Base-by-base conservation (phyloP, 2,797 vertebrate species). In the Chromis chromis region DNA sequence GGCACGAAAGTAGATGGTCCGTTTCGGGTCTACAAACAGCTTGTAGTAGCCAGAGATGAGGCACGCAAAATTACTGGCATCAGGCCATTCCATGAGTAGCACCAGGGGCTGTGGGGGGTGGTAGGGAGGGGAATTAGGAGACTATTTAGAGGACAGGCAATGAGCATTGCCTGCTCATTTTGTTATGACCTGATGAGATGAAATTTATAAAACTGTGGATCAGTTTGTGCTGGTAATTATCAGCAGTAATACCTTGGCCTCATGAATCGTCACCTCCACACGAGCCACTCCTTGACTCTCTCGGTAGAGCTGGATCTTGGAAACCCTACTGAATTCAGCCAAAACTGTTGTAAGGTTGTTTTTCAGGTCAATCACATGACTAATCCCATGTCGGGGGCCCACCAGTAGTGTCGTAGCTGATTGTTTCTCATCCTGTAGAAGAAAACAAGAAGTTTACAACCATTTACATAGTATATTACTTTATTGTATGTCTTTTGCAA, bases 281-380 rank as follows among this genome's bases (percentile, higher is more conserved):
- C 98, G 96, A 66, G 98, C 98, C 79, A 99, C 97, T 0, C 97
- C 96, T 84, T 98, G 97, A 86, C 97, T 98, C 90, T 99, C 98
- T 86, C 97, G 90, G 86, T 98, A 98, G 70, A 99, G 96, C 93
- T 99, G 98, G 89, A 99, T 95, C 92, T 98, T 99, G 90, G 96
- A 96, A 88, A 99, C 95, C 28, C 98, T 95, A 89, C 96, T 99
- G 93, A 99, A 99, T 92, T 99, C 98, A 0, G 97, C 94, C 88
- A 99, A 92, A 91, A 99, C 97, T 0, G 98, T 99, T 84, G 98
- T 99, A 53, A 99, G 97, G 93, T 99, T 99, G 88, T 98, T 99
- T 93, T 98, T 99, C 86, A 99, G 95, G 91, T 99, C 98, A 14
- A 99, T 99, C 78, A 99, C 98, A 33, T 99, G 98, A 90, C 98